phyloP scores from a whole-genome alignment of 2,113 vertebrate genomes.

The Epinephelus cyanopodus region DNA sequence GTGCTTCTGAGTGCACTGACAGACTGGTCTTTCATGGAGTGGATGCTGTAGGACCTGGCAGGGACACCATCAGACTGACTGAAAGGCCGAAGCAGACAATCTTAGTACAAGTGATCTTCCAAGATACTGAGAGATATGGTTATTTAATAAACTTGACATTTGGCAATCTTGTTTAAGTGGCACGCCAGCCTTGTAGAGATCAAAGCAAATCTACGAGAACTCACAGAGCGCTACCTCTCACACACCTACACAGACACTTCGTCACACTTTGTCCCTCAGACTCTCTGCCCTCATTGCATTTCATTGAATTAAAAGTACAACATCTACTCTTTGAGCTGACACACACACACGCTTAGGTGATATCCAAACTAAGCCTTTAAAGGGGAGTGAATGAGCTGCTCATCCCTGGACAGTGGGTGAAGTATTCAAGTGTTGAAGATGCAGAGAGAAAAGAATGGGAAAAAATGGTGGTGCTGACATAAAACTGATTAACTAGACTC shows the following conservation, averaged over 20 bases:
- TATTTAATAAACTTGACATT: conserved; percentile 57
- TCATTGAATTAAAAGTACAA: conserved; percentile 12
- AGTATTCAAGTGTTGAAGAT: background rate
- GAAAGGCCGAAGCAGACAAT: conserved; percentile 34
- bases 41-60: conserved; percentile 63
- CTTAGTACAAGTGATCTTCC: conserved; percentile 25
- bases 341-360: background rate
- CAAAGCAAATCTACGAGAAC: conserved; percentile 22
- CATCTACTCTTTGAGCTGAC: conserved; percentile 22
- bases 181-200: conserved; percentile 25
- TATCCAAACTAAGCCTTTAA: background rate
- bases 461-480: background rate
- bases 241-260: background rate
- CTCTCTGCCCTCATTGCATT: background rate
- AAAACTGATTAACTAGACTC: background rate
- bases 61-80: conserved; percentile 36
- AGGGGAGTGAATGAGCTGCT: background rate
- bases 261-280: background rate
- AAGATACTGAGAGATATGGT: conserved; percentile 52
- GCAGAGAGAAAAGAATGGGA: background rate
- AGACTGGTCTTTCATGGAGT: conserved; percentile 81
- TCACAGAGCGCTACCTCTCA: background rate
- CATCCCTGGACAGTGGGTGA: background rate
- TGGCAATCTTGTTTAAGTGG: conserved; percentile 23
- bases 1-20: conserved; percentile 71